These are phyloP conservation scores for Malurus cyaneus DNA, from an alignment of 2,113 vertebrate genomes.

Conservation along the genomic window DNA sequence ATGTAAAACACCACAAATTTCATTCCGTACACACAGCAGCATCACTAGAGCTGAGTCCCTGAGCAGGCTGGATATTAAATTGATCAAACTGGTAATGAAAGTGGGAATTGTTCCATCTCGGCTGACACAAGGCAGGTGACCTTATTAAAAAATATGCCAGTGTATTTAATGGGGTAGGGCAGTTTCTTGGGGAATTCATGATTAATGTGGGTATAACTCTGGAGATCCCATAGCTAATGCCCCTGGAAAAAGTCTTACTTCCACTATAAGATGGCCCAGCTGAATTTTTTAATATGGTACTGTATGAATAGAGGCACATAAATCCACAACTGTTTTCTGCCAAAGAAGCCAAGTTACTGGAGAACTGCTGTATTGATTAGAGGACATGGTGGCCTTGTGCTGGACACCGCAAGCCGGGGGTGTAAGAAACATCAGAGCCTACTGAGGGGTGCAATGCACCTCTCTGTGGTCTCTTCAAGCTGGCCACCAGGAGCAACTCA, in stretches of 20 bases:
- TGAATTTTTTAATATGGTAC: slow-evolving; percentile 2
- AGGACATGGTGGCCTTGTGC: neutral
- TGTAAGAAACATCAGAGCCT: neutral
- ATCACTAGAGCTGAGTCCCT: slow-evolving; percentile 20
- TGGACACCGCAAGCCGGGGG: neutral
- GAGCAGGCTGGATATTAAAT: slow-evolving; percentile 63
- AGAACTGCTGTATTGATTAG: neutral
- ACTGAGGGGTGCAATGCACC: neutral
- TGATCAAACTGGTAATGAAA: slow-evolving; percentile 70
- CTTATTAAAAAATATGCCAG: slow-evolving; percentile 72
- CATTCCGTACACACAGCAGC: slow-evolving; percentile 5
- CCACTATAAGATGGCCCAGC: neutral
- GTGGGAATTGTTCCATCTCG: slow-evolving; percentile 65
- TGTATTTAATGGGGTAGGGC: slow-evolving; percentile 69
- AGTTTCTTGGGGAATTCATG: slow-evolving; percentile 60
- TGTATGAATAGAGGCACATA: neutral
- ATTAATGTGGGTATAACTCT: slow-evolving; percentile 66
- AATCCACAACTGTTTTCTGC: neutral
- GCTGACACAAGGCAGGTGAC: slow-evolving; percentile 64
- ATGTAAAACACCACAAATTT: slow-evolving; percentile 3
- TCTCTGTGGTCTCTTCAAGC: neutral
- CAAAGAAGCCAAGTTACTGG: neutral
- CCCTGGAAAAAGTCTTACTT: slow-evolving; percentile 54
- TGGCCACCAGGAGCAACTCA: neutral
- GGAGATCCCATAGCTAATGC: slow-evolving; percentile 41